Base-by-base conservation (phyloP, 2,888 invertebrate genomes). In the Brenthis ino region DNA sequence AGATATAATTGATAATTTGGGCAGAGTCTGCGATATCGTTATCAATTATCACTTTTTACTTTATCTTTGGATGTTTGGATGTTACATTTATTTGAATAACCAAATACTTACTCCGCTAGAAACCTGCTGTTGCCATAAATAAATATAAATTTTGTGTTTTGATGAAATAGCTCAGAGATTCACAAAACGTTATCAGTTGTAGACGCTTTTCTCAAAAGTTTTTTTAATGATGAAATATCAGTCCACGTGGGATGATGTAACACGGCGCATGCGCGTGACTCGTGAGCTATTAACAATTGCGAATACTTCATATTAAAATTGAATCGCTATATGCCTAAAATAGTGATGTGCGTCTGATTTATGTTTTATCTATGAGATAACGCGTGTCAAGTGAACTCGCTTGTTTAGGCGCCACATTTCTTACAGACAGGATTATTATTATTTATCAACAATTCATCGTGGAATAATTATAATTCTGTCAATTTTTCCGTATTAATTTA, bases 191-290 rank as follows among this genome's bases (percentile, higher is more conserved):
- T 13, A 63, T 61, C 16, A 63, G 20, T 53, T 53, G 37, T 53
- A 53, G 16, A 53, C 20, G 12, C 50, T 53, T 6, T 43, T 50
- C 51, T 43, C 51, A 53, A 20, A 33, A 16, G 13, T 51, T 63
- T 63, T 63, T 53, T 20, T 14, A 63, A 33, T 65, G 54, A 64
- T 51, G 37, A 65, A 65, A 53, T 56, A 65, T 65, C 13, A 14
- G 48, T 48, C 64, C 70, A 64, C 65, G 67, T 68, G 68, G 69
- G 70, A 66, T 70, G 70, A 70, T 60, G 64, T 61, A 66, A 68
- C 72, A 72, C 56, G 68, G 12, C 70, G 70, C 72, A 72, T 60
- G 72, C 70, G 70, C 72, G 66, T 72, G 70, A 20, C 53, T 64
- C 72, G 70, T 72, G 70, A 8, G 14, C 57, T 43, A 56, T 48